Base-by-base conservation (phyloP, 2,113 vertebrate genomes). In the Tringa solitaria region DNA sequence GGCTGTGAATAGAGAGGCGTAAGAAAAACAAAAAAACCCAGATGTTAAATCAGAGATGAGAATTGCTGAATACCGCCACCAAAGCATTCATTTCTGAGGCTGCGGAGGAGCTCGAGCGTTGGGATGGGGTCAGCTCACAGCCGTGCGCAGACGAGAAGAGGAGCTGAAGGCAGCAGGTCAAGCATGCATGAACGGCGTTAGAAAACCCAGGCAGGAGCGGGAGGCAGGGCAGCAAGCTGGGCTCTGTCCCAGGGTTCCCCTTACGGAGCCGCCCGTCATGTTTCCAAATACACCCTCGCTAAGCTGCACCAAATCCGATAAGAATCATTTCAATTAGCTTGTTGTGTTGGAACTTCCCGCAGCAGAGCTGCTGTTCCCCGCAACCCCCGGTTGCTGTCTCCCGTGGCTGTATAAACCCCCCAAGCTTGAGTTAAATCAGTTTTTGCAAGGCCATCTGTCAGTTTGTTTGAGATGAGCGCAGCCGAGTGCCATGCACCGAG, bases 111-210 rank as follows among this genome's bases (percentile, higher is more conserved):
- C 69, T 46, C 1, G 2, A 1, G 60, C 2, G 0, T 1, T 63
- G 48, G 61, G 67, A 16, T 37, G 5, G 87, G 51, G 19, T 78
- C 5, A 7, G 5, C 56, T 83, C 32, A 20, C 9, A 90, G 88
- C 69, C 1, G 2, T 12, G 45, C 5, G 3, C 21, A 57, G 67
- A 61, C 61, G 90, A 69, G 79, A 65, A 33, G 70, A 87, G 73
- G 35, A 95, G 6, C 78, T 90, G 91, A 70, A 90, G 93, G 91
- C 89, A 84, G 84, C 94, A 67, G 77, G 69, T 94, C 84, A 73
- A 12, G 78, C 39, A 4, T 83, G 72, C 23, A 4, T 3, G 30
- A 45, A 57, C 8, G 0, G 2, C 9, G 2, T 10, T 37, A 6
- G 51, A 72, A 45, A 86, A 50, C 32, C 51, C 48, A 15, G 46